Evolutionary conservation across 2,797 vertebrate species (phyloP).

Genomic region (Enteromius paludinosus): DNA sequence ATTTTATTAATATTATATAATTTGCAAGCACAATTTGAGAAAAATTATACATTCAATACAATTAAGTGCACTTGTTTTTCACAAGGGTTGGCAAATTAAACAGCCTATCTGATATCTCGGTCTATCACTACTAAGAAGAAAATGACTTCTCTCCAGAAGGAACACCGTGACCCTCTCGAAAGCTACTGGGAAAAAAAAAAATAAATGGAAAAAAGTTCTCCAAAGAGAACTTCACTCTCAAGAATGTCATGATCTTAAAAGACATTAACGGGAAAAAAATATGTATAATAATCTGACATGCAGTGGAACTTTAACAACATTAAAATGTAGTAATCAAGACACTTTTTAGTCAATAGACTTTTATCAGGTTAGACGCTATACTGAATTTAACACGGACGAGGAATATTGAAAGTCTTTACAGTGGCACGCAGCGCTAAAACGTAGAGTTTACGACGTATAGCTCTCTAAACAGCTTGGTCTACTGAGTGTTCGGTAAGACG

Average conservation of each 20-base stretch:
- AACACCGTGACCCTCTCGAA: slow-evolving; percentile 4
- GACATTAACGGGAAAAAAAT: not conserved
- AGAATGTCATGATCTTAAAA: not conserved
- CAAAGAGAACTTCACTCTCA: not conserved
- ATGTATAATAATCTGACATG: not conserved
- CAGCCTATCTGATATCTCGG: not conserved
- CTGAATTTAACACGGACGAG: not conserved
- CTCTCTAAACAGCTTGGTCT: not conserved
- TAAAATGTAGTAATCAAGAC: not conserved
- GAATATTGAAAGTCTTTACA: not conserved
- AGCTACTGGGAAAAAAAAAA: not conserved
- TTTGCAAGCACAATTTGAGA: not conserved
- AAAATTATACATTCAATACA: not conserved
- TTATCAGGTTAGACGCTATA: not conserved
- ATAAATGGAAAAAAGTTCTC: not conserved
- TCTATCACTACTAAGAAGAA: not conserved
- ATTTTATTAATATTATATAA: not conserved
- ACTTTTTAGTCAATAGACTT: not conserved
- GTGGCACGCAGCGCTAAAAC: not conserved
- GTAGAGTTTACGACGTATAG: too few relatives aligned
- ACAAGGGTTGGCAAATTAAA: not conserved
- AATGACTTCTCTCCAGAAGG: not conserved
- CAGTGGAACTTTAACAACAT: not conserved
- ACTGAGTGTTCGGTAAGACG: not conserved
- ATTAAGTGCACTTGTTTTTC: not conserved